Base-by-base conservation (phyloP, 2,888 invertebrate species). In the Torymus auratus region DNA sequence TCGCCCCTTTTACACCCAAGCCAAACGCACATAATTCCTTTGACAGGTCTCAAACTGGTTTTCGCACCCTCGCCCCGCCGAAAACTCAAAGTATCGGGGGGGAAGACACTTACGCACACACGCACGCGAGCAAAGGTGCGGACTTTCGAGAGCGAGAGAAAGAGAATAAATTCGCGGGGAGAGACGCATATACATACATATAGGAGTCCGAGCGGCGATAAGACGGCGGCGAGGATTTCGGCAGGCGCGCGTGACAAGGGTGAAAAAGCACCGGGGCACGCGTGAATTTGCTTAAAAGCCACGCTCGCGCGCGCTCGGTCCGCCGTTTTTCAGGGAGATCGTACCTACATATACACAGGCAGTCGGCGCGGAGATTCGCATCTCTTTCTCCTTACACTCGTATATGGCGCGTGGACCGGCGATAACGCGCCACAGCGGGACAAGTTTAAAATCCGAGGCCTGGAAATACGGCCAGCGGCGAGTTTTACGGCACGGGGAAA, bases 171-270 rank as follows among this genome's bases (percentile, higher is more conserved):
- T 84, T 83, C 80, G 13, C 23, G 20, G 55, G 1, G 55, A 73
- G 74, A 50, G 73, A 78, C 17, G 12, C 41, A 41, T 41, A 41
- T 41, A 10, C 7, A 41, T 41, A 41, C 41, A 41, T 41, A 20
- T 20, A 20, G 20, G 76, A 77, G 77, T 78, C 75, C 77, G 70
- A 62, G 73, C 61, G 67, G 76, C 81, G 84, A 84, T 84, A 84
- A 84, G 84, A 41, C 41, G 41, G 7, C 5, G 72, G 15, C 61
- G 20, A 14, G 67, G 80, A 77, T 83, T 77, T 77, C 68, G 79
- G 78, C 41, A 41, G 41, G 41, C 41, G 7, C 41, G 23, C 53
- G 70, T 82, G 84, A 84, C 83, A 79, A 83, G 84, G 84, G 84
- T 83, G 81, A 78, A 80, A 83, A 84, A 80, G 81, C 76, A 84